Conservation (phyloP, 2,113 vertebrate genomes). For the Isurus oxyrinchus region DNA sequence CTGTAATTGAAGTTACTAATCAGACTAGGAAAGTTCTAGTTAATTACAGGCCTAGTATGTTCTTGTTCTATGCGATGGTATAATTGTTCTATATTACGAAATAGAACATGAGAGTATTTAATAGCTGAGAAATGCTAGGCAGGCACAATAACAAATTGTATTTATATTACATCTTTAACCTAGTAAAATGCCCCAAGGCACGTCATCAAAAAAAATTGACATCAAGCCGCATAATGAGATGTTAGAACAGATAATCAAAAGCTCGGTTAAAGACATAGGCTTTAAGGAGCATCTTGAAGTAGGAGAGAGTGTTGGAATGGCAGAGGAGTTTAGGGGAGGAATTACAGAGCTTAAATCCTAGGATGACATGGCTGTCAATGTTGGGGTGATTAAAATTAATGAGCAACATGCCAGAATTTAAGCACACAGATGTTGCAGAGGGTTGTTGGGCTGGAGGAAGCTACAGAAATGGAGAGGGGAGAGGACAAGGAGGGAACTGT, state of each 20-base stretch:
- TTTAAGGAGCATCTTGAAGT: neutral
- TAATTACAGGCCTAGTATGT: neutral
- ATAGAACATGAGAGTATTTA: neutral
- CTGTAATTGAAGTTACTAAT: neutral
- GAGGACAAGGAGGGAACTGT: neutral
- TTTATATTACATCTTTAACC: neutral
- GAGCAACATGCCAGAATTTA: neutral
- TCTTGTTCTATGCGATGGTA: neutral
- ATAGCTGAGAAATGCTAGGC: neutral
- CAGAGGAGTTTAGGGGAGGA: neutral
- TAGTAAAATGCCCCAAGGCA: neutral
- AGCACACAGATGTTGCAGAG: neutral
- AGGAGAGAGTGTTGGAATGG: neutral
- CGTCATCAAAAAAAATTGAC: neutral
- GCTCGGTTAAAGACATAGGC: neutral
- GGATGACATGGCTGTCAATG: neutral
- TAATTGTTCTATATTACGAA: constrained; percentile 26
- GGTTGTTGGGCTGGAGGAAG: neutral
- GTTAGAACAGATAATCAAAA: neutral
- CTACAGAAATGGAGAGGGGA: neutral
- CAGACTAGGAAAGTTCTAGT: neutral
- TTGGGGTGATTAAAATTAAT: neutral
- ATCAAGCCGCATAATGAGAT: neutral
- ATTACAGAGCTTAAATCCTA: neutral
- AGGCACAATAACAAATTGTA: neutral